phyloP scores from a whole-genome alignment of 2,113 vertebrate genomes.

The Acanthochromis polyacanthus region DNA sequence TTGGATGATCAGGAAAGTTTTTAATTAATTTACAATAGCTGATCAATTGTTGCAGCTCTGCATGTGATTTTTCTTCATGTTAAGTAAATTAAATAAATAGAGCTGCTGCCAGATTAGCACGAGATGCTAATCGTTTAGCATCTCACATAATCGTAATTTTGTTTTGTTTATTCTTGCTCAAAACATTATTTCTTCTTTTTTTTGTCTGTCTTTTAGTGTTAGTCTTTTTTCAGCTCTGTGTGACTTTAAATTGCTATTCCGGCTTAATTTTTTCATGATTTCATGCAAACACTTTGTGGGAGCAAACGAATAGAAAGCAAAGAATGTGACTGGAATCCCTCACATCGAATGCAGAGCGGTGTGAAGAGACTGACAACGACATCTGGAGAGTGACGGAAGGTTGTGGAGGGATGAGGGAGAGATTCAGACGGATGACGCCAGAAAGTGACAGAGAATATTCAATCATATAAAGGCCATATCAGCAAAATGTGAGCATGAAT shows the following conservation, averaged over 20 bases:
- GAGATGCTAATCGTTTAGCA: neutral
- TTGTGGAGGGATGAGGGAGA: slow-evolving; percentile 16
- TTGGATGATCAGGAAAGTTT: too few species aligned
- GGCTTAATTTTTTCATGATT: slow-evolving; percentile 5
- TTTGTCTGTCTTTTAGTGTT: neutral
- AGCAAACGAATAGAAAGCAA: neutral
- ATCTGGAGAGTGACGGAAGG: slow-evolving; percentile 36
- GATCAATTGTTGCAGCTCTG: too few species aligned
- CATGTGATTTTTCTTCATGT: too few species aligned
- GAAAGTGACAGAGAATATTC: slow-evolving; percentile 22
- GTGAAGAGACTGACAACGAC: neutral
- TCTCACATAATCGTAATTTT: neutral
- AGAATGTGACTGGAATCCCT: neutral
- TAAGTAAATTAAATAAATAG: too few species aligned
- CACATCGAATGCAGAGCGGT: neutral
- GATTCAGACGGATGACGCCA: slow-evolving; percentile 25
- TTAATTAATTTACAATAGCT: too few species aligned
- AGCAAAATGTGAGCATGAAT: slow-evolving; percentile 30
- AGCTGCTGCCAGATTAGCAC: too few species aligned
- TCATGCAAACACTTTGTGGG: neutral
- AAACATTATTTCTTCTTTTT: neutral
- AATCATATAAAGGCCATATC: slow-evolving; percentile 32
- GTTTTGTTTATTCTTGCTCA: too few species aligned
- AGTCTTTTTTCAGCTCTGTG: too few species aligned
- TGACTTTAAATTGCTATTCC: neutral